Percentiles rank a stretch among this genome's conserved stretches.
phyloP scores from a whole-genome alignment of 2,113 vertebrate species.

The Phylloscopus trochilus region DNA sequence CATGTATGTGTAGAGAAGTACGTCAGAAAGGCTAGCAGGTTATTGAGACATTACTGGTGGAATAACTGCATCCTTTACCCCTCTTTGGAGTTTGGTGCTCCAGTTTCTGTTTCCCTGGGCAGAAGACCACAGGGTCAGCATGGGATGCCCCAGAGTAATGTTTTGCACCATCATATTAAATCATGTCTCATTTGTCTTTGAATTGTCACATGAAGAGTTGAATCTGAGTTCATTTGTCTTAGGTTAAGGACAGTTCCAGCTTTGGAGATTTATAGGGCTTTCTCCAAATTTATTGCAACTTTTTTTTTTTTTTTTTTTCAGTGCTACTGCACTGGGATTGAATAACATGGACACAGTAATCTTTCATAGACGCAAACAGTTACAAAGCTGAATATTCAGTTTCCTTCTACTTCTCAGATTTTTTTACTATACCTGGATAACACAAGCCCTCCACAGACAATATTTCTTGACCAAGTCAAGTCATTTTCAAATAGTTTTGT shows the following conservation, averaged over 20 bases:
- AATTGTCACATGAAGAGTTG: constrained; percentile 26
- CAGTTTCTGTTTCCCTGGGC: background rate
- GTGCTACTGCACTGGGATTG: background rate
- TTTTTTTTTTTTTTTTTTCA: constrained; percentile 6
- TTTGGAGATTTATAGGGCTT: background rate
- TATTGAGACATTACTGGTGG: background rate
- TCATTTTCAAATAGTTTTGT: background rate
- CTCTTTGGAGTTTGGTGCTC: background rate
- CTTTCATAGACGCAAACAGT: background rate
- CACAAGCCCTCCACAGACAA: background rate
- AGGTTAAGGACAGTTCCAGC: constrained; percentile 26
- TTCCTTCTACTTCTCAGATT: background rate
- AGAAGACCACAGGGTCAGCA: background rate
- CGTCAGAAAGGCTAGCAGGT: background rate
- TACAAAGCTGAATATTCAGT: background rate
- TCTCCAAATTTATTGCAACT: constrained; percentile 23
- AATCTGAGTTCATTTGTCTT: constrained; percentile 37
- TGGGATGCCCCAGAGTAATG: background rate
- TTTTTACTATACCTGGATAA: background rate
- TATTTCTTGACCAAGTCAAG: no score
- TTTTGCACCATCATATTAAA: constrained; percentile 16
- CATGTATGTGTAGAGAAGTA: background rate
- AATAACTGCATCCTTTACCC: background rate
- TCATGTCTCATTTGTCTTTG: background rate
- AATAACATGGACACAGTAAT: background rate